These are phyloP conservation scores for Raja brachyura DNA, from an alignment of 2,113 vertebrate genomes.

Conservation along the genomic window DNA sequence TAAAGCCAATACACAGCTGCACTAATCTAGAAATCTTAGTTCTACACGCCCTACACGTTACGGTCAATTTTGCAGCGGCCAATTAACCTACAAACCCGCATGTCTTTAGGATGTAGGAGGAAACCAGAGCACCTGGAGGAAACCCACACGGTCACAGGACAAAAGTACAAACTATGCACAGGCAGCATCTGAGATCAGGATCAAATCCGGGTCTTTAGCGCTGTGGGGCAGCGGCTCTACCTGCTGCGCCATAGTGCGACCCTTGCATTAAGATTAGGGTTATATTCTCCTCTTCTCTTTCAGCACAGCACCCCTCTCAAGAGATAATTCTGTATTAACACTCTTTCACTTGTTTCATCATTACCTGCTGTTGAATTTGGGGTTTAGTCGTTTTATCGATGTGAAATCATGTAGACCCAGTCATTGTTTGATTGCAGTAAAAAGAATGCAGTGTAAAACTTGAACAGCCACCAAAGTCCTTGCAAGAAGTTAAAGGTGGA, in stretches of 20 bases:
- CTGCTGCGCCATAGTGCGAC: too few relatives aligned
- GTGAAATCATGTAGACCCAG: background rate
- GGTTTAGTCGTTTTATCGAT: background rate
- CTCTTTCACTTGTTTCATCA: background rate
- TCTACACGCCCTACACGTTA: too few relatives aligned
- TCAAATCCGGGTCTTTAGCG: too few relatives aligned
- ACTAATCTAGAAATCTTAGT: background rate
- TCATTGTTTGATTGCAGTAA: background rate
- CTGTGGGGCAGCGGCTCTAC: too few relatives aligned
- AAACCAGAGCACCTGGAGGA: too few relatives aligned
- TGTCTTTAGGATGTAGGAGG: too few relatives aligned
- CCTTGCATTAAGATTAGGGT: too few relatives aligned
- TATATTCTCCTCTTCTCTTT: background rate
- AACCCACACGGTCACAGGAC: too few relatives aligned
- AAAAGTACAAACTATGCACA: too few relatives aligned
- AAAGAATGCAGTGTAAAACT: background rate
- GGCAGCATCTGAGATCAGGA: too few relatives aligned
- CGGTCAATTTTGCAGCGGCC: too few relatives aligned
- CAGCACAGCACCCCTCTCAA: background rate
- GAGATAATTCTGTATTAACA: background rate
- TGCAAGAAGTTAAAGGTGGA: background rate
- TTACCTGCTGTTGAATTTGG: background rate
- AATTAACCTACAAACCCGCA: too few relatives aligned
- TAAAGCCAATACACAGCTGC: background rate
- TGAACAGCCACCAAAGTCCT: background rate